Evolutionary conservation across 2,797 vertebrate genomes (phyloP), one percentile per base, ranked within the genome.

Genomic region (Poecilia picta): DNA sequence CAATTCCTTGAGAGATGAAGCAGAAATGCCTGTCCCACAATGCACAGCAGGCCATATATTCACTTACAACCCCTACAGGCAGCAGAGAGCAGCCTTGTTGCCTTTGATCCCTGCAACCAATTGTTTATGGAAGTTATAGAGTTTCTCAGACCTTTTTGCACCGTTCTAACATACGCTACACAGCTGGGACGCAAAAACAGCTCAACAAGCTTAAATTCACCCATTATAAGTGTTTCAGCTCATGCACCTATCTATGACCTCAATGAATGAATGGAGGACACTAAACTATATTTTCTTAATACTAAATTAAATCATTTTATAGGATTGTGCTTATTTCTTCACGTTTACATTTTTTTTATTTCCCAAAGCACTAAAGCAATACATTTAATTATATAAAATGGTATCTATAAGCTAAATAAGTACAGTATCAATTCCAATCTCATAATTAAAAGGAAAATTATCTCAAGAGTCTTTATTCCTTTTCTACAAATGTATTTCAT

Each of bases 21-120:
- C 89, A 89, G 90, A 89, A 91, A 90, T 87, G 77, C 80, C 81
- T 84, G 86, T 85, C 83, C 86, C 88, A 93, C 92, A 95, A 95
- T 93, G 93, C 94, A 94, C 95, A 95, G 94, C 93, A 92, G 94
- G 94, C 86, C 88, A 89, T 92, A 89, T 93, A 94, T 95, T 94
- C 94, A 94, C 88, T 92, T 91, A 92, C 91, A 93, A 89, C 88
- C 93, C 93, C 94, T 93, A 93, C 89, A 93, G 94, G 92, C 93
- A 91, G 89, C 88, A 79, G 73, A 92, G 92, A 91, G 81, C 89
- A 91, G 91, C 77, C 76, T 72, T 76, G 85, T 78, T 88, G 89
- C 83, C 93, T 95, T 95, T 95, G 92, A 96, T 95, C 91, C 83
- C 81, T 88, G 88, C 84, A 92, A 85, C 83, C 90, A 91, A 94